phyloP scores from a whole-genome alignment of 2,797 vertebrate genomes.

The Myotis pilosus region DNA sequence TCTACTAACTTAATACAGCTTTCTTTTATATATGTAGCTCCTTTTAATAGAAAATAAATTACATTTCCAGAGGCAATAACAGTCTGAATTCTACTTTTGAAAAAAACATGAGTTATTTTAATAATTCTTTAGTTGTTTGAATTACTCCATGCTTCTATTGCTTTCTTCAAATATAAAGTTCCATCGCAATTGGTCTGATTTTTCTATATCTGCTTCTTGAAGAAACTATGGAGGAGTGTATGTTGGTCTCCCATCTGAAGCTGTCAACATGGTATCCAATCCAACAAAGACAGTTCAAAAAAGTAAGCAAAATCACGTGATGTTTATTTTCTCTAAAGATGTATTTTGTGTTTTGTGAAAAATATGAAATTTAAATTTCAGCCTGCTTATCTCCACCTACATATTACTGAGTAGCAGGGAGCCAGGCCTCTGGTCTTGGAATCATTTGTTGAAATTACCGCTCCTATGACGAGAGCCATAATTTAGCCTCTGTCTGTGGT shows the following conservation, averaged over 20 bases:
- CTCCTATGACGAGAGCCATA: not conserved
- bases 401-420: not conserved
- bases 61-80: not conserved
- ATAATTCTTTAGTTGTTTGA: not conserved
- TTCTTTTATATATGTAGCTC: not conserved
- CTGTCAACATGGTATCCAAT: conserved; percentile 85
- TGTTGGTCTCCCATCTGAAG: conserved; percentile 92
- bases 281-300: conserved; percentile 90
- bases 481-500: conserved; percentile 20
- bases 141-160: not conserved
- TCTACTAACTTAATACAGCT: not conserved
- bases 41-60: conserved; percentile 3
- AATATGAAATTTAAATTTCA: conserved; percentile 2
- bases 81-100: not conserved
- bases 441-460: conserved; percentile 41
- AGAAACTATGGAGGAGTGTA: conserved; percentile 98
- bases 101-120: conserved; percentile 24
- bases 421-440: not conserved
- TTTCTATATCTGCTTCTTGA: conserved; percentile 42
- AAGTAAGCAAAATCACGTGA: conserved; percentile 83
- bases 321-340: not conserved
- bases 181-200: not conserved
- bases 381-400: not conserved
- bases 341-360: conserved; percentile 17
- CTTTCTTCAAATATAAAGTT: not conserved